These are phyloP conservation scores for Gasterosteus aculeatus DNA, from an alignment of 2,113 vertebrate species.

Conservation along the genomic window DNA sequence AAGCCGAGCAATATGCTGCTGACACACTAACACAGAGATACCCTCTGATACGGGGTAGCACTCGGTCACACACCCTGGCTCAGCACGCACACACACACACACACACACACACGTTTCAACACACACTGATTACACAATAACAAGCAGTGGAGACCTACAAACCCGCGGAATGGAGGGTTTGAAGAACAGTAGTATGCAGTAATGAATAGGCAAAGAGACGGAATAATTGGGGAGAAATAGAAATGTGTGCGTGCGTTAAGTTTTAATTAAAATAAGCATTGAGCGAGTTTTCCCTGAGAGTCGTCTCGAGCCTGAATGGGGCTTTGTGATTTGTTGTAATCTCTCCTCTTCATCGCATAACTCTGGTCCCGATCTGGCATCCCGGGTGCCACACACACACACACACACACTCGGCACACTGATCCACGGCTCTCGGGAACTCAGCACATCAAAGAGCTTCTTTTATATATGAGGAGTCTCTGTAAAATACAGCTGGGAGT, in stretches of 20 bases:
- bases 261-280: conserved; percentile 74
- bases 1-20: conserved; percentile 59
- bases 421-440: conserved; percentile 52
- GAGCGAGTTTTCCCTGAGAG: conserved; percentile 67
- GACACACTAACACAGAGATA: conserved; percentile 64
- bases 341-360: conserved; percentile 74
- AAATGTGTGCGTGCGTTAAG: conserved; percentile 31
- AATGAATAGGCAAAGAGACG: conserved; percentile 36
- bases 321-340: conserved; percentile 77
- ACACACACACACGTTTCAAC: conserved; percentile 40
- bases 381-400: conserved; percentile 44
- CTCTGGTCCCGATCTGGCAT: conserved; percentile 65
- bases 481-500: conserved; percentile 33
- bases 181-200: conserved; percentile 46
- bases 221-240: conserved; percentile 19
- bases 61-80: conserved; percentile 37
- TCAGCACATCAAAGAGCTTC: conserved; percentile 54
- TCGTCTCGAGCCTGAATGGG: conserved; percentile 72
- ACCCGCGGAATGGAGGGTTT: conserved; percentile 42
- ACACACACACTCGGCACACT: conserved; percentile 13
- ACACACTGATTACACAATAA: conserved; percentile 54
- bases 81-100: conserved; percentile 57
- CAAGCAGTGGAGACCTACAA: conserved; percentile 38
- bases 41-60: conserved; percentile 60
- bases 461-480: conserved; percentile 40